Evolutionary conservation across 2,888 invertebrate genomes (phyloP), one percentile per base, ranked within the genome.

Genomic region (Laspeyria flexula): DNA sequence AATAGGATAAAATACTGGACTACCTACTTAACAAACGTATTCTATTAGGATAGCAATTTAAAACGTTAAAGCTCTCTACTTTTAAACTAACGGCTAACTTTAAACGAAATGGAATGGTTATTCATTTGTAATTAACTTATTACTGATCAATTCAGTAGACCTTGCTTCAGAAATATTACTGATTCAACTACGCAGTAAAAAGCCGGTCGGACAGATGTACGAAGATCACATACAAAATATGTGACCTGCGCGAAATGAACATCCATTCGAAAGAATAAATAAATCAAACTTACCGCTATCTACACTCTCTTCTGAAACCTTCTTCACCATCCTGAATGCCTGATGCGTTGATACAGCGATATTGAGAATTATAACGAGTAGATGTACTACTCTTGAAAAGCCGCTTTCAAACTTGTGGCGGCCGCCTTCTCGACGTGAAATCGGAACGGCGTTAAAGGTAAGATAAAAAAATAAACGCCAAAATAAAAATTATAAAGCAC

Each of bases 261-360:
- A 55, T 25, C 39, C 43, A 64, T 33, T 33, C 23, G 10, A 51
- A 39, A 39, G 39, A 52, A 45, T 34, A 57, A 46, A 55, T 38
- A 71, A 66, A 68, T 37, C 23, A 41, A 54, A 87, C 92, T 92
- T 75, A 93, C 93, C 93, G 78, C 92, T 92, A 81, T 92, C 92
- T 84, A 91, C 91, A 84, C 92, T 91, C 81, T 93, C 93, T 87
- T 93, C 93, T 73, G 91, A 92, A 81, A 93, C 91, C 87, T 93
- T 93, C 86, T 93, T 93, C 83, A 93, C 93, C 93, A 93, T 93
- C 81, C 74, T 91, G 82, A 83, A 84, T 85, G 81, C 79, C 77
- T 85, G 86, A 84, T 86, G 79, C 80, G 81, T 86, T 85, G 81
- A 83, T 84, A 82, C 79, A 85, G 81, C 80, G 76, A 86, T 86